Conservation (phyloP, 2,797 vertebrate genomes). For the Australoheros facetus region DNA sequence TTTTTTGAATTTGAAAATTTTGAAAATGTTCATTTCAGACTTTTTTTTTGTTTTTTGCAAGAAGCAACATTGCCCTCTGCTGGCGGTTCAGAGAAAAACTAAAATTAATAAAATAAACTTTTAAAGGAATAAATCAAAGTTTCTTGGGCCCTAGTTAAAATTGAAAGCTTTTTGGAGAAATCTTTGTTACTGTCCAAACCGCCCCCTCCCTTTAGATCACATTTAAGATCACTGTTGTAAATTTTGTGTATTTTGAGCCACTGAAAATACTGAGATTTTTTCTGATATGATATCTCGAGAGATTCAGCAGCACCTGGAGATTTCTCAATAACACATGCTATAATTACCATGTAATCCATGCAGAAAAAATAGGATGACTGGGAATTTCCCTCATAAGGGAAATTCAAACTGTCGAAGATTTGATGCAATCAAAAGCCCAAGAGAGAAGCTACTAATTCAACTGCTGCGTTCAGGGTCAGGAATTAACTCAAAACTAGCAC, state of each 20-base stretch:
- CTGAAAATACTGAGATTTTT: background rate
- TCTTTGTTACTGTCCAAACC: background rate
- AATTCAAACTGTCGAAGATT: background rate
- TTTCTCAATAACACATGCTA: background rate
- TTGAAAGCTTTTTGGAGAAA: background rate
- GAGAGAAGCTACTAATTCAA: background rate
- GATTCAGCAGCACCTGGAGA: background rate
- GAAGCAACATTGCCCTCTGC: slow-evolving; percentile 50
- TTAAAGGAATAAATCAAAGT: no score
- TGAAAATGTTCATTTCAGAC: background rate
- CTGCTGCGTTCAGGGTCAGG: background rate
- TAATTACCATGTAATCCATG: background rate
- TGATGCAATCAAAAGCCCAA: background rate
- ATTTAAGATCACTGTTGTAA: background rate
- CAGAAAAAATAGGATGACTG: background rate
- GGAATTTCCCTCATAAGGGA: background rate
- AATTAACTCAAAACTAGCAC: background rate
- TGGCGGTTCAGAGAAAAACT: slow-evolving; percentile 4
- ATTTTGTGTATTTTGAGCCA: background rate
- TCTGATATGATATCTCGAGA: background rate
- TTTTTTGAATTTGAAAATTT: background rate
- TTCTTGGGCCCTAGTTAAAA: background rate
- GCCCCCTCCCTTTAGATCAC: background rate
- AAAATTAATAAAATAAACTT: no score
- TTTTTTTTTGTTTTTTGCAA: background rate